Evolutionary conservation across 92 coral and sea anemone genomes (phyloP).

Genomic region (Plumapathes pennacea): DNA sequence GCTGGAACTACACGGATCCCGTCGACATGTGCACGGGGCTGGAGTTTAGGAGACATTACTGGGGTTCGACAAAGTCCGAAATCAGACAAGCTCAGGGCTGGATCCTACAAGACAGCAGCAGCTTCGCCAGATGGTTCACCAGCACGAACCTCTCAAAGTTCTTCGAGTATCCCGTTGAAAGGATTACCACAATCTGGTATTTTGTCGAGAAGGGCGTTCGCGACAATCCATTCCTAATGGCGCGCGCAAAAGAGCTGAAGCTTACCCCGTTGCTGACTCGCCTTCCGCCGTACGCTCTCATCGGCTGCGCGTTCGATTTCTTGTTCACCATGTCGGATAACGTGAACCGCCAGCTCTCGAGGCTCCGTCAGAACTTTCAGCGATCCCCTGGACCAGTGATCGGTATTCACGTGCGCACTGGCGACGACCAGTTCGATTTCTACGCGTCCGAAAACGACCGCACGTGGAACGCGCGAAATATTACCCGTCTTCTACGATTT

Average conservation of each 20-base stretch:
- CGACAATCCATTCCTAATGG: constrained; percentile 57
- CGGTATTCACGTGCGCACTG: constrained; percentile 82
- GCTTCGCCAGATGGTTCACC: constrained; percentile 58
- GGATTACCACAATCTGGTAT: constrained; percentile 79
- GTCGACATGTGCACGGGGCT: constrained; percentile 63
- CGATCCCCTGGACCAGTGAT: constrained; percentile 42
- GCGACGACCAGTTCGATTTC: constrained; percentile 73
- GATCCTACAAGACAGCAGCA: constrained; percentile 59
- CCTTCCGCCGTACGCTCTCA: constrained; percentile 54
- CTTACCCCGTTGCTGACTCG: constrained; percentile 54
- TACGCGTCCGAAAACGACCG: constrained; percentile 49
- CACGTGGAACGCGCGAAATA: constrained; percentile 25
- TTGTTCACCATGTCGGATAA: constrained; percentile 68
- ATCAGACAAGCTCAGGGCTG: constrained; percentile 65
- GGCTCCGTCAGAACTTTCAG: constrained; percentile 32
- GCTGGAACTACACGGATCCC: constrained; percentile 75
- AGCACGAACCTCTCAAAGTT: constrained; percentile 50
- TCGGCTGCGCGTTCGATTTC: constrained; percentile 85
- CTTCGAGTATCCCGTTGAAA: constrained; percentile 64
- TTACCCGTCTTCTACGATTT: constrained; percentile 32
- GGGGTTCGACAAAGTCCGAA: constrained; percentile 78
- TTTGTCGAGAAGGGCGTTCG: constrained; percentile 73
- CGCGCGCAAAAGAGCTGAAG: constrained; percentile 56
- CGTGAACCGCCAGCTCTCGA: constrained; percentile 37
- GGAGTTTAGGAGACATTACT: constrained; percentile 67